Conservation (phyloP, 2,797 vertebrate species). For the Picus viridis region DNA sequence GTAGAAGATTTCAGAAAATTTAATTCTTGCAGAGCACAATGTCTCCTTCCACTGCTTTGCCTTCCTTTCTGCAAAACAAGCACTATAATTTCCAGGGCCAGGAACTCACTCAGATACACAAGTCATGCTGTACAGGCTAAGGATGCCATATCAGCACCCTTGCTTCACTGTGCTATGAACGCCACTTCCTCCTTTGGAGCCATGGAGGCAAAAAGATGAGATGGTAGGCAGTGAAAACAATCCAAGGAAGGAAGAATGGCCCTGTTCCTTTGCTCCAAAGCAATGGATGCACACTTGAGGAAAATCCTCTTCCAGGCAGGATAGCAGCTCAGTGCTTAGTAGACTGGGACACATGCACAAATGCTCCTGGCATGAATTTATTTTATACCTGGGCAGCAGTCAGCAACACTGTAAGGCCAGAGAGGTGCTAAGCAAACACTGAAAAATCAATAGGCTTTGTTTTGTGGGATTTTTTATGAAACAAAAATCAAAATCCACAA, state of each 20-base stretch:
- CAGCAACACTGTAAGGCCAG: background rate
- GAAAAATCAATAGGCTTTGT: background rate
- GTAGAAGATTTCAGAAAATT: background rate
- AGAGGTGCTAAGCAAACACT: background rate
- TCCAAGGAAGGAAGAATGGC: background rate
- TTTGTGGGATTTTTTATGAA: too few relatives aligned
- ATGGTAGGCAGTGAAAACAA: background rate
- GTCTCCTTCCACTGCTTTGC: background rate
- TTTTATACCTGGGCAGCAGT: background rate
- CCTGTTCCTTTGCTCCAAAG: background rate
- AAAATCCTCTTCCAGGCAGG: background rate
- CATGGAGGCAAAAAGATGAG: background rate
- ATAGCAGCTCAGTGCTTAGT: background rate
- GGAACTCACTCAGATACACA: background rate
- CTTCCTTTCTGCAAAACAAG: background rate
- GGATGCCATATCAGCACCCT: background rate
- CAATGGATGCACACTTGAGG: background rate
- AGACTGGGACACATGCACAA: background rate
- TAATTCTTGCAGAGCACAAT: background rate
- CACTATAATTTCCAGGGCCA: background rate
- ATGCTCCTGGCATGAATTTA: background rate
- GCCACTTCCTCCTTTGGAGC: background rate
- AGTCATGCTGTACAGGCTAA: background rate
- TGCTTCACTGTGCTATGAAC: background rate
- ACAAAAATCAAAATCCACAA: background rate